A percentile compares a stretch with the other conserved stretches of the same genome.
These are phyloP conservation scores for Amphilophus citrinellus DNA, from an alignment of 2,113 vertebrate genomes.

Conservation along the genomic window DNA sequence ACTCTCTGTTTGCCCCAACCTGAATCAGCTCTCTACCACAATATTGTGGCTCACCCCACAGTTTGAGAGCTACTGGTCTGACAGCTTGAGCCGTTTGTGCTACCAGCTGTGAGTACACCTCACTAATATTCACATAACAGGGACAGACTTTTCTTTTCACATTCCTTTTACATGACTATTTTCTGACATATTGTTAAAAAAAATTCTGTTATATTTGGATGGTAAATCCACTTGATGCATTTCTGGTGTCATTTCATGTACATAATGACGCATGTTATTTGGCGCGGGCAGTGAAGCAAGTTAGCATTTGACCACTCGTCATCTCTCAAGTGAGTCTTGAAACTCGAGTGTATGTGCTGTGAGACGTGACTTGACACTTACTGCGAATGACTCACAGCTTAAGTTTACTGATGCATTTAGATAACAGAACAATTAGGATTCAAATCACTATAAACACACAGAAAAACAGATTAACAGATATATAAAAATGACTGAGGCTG, in stretches of 20 bases:
- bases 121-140: too few species aligned
- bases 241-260: not conserved
- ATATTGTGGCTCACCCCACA: not conserved
- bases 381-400: not conserved
- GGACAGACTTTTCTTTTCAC: not conserved
- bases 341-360: not conserved
- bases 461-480: conserved; percentile 8
- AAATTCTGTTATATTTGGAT: not conserved
- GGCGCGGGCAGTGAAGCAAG: not conserved
- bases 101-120: not conserved
- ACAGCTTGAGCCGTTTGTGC: not conserved
- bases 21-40: not conserved
- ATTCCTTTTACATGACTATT: not conserved
- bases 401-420: not conserved
- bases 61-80: not conserved
- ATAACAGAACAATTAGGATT: conserved; percentile 27
- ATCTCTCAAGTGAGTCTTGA: not conserved
- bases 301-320: not conserved
- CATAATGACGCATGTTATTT: conserved; percentile 1
- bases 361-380: not conserved
- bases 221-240: too few species aligned
- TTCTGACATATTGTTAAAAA: not conserved
- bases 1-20: not conserved
- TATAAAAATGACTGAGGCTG: not conserved
- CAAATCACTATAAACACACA: conserved; percentile 38